Percentiles rank a stretch among this genome's conserved stretches.
These are phyloP conservation scores for Neodiprion fabricii DNA, from an alignment of 1,140 invertebrate genomes.

Conservation along the genomic window DNA sequence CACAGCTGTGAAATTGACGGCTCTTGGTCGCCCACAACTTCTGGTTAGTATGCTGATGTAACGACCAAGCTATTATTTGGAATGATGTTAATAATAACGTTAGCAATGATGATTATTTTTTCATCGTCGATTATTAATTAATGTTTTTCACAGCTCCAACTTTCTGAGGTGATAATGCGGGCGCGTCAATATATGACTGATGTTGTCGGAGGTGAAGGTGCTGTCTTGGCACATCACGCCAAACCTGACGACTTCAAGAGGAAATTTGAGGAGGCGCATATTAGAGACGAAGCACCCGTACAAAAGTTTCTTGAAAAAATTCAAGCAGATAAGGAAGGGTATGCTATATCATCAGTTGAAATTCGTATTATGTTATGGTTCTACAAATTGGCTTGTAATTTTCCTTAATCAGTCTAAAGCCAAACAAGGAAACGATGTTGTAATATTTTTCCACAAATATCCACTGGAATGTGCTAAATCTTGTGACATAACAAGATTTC, in stretches of 20 bases:
- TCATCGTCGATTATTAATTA: slow-evolving; percentile 16
- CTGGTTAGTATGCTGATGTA: slow-evolving; percentile 72
- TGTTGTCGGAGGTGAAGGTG: slow-evolving; percentile 81
- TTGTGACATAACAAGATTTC: too few relatives aligned
- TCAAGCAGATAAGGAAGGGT: slow-evolving; percentile 91
- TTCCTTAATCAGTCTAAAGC: too few relatives aligned
- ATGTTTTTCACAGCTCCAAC: slow-evolving; percentile 78
- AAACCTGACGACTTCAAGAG: slow-evolving; percentile 87
- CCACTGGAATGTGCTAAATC: too few relatives aligned
- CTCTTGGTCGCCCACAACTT: slow-evolving; percentile 94
- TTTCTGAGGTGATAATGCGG: slow-evolving; percentile 96
- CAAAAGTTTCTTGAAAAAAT: slow-evolving; percentile 91
- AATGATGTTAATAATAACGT: slow-evolving; percentile 10
- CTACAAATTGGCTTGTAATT: too few relatives aligned
- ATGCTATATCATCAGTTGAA: slow-evolving; percentile 40
- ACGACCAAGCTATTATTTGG: slow-evolving; percentile 13
- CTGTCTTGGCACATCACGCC: slow-evolving; percentile 83
- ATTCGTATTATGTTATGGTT: neutral
- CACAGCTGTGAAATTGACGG: slow-evolving; percentile 97
- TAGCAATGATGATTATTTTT: slow-evolving; percentile 23
- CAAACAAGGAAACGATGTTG: too few relatives aligned
- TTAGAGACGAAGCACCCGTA: slow-evolving; percentile 77
- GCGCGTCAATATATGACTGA: slow-evolving; percentile 92
- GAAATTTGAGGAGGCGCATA: slow-evolving; percentile 79
- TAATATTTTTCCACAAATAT: too few relatives aligned